Percentiles rank a stretch among this genome's conserved stretches.
phyloP scores from a whole-genome alignment of 2,113 vertebrate species.

The Oryzias melastigma region DNA sequence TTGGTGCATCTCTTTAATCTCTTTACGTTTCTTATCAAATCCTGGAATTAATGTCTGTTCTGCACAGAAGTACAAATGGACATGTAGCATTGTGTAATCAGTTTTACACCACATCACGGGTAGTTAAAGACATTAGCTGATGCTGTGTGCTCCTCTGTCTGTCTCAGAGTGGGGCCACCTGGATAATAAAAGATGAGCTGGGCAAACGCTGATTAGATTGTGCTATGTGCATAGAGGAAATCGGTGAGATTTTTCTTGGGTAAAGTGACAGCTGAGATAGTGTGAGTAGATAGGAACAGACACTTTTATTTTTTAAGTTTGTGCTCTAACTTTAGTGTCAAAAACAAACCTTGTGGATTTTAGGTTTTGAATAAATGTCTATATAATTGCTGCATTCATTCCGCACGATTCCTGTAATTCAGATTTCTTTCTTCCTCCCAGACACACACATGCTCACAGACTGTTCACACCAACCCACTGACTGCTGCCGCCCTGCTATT shows the following conservation, averaged over 20 bases:
- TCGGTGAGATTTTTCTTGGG: constrained; percentile 58
- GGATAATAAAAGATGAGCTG: constrained; percentile 54
- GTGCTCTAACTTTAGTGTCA: constrained; percentile 24
- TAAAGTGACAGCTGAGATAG: constrained; percentile 54
- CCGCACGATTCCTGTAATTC: background rate
- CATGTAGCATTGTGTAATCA: constrained; percentile 39
- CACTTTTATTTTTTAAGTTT: constrained; percentile 49
- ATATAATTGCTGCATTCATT: background rate
- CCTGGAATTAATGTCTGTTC: constrained; percentile 22
- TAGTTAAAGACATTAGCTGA: constrained; percentile 59
- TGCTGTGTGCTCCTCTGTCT: constrained; percentile 43
- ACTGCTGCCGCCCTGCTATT: constrained; percentile 68
- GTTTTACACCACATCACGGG: constrained; percentile 51
- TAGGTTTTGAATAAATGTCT: background rate
- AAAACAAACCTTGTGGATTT: constrained; percentile 6
- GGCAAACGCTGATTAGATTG: constrained; percentile 64
- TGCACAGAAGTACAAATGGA: constrained; percentile 16
- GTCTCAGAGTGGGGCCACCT: constrained; percentile 60
- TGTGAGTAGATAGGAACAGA: constrained; percentile 51
- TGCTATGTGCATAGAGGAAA: constrained; percentile 45
- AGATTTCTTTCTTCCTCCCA: constrained; percentile 17
- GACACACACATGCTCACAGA: constrained; percentile 45
- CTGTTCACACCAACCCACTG: constrained; percentile 66
- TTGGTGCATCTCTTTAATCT: constrained; percentile 1
- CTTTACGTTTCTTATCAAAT: constrained; percentile 38